phyloP scores from a whole-genome alignment of 2,113 vertebrate species.

The Vulpes lagopus region DNA sequence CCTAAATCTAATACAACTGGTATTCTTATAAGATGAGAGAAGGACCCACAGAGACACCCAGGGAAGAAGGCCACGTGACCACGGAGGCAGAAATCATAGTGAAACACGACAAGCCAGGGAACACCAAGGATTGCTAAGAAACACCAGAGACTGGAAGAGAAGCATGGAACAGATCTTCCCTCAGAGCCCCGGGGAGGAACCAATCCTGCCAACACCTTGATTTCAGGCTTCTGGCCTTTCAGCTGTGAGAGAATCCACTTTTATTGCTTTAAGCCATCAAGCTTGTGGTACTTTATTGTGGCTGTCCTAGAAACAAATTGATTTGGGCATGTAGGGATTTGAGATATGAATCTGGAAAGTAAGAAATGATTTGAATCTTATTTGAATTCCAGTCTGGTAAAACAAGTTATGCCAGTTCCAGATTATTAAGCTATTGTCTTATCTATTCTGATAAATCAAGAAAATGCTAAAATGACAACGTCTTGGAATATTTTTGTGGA shows the following conservation, averaged over 20 bases:
- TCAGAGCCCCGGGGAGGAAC: background rate
- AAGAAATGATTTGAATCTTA: conserved; percentile 6
- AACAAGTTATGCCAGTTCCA: background rate
- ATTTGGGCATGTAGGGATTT: background rate
- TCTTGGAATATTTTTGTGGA: background rate
- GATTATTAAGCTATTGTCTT: background rate
- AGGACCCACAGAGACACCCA: background rate
- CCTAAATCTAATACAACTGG: background rate
- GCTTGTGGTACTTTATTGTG: background rate
- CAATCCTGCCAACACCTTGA: background rate
- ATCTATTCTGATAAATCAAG: conserved; percentile 24
- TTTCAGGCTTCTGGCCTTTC: background rate
- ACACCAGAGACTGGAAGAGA: background rate
- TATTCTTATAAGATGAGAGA: background rate
- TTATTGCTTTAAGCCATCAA: background rate
- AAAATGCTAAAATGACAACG: background rate
- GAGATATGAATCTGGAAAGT: background rate
- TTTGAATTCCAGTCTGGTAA: conserved; percentile 32
- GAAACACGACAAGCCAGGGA: background rate
- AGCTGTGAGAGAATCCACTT: background rate
- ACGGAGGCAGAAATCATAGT: background rate
- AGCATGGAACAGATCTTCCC: background rate
- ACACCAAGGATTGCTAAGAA: background rate
- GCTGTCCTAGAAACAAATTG: conserved; percentile 1
- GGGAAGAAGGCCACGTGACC: background rate